phyloP scores from a whole-genome alignment of 2,113 vertebrate species.

The Spea bombifrons region DNA sequence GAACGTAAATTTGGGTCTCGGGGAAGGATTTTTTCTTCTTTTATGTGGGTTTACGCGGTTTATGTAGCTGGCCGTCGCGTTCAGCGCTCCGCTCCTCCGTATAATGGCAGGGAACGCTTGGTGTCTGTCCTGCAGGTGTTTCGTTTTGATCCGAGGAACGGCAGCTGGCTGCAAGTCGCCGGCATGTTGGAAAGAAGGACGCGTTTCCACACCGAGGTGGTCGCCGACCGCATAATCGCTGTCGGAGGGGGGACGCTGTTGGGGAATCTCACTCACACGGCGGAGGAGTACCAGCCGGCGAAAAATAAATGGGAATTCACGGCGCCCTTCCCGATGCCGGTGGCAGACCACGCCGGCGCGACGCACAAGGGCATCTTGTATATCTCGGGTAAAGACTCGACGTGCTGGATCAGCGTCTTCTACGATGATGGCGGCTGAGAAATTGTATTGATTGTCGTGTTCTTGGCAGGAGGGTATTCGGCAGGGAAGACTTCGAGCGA shows the following conservation, averaged over 20 bases:
- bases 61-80: no score
- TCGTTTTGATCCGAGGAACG: conserved; percentile 52
- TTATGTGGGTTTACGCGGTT: no score
- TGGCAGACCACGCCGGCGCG: conserved; percentile 57
- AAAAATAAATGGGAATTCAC: conserved; percentile 55
- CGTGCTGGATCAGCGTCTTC: neutral
- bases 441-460: neutral
- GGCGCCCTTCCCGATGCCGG: conserved; percentile 46
- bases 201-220: conserved; percentile 42
- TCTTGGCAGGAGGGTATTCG: conserved; percentile 53
- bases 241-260: conserved; percentile 57
- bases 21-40: no score
- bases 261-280: conserved; percentile 49
- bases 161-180: conserved; percentile 54
- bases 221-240: conserved; percentile 40
- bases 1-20: no score
- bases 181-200: conserved; percentile 56
- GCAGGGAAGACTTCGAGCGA: conserved; percentile 51
- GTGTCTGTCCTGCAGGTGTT: conserved; percentile 51
- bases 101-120: neutral
- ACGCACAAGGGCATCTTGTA: conserved; percentile 59
- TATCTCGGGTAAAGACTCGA: conserved; percentile 50
- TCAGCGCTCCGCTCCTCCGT: no score
- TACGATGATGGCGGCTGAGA: neutral
- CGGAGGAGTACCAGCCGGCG: conserved; percentile 50